Evolutionary conservation across 2,888 invertebrate genomes (phyloP), one percentile per base, ranked within the genome.

Genomic region (Apamea epomidion): DNA sequence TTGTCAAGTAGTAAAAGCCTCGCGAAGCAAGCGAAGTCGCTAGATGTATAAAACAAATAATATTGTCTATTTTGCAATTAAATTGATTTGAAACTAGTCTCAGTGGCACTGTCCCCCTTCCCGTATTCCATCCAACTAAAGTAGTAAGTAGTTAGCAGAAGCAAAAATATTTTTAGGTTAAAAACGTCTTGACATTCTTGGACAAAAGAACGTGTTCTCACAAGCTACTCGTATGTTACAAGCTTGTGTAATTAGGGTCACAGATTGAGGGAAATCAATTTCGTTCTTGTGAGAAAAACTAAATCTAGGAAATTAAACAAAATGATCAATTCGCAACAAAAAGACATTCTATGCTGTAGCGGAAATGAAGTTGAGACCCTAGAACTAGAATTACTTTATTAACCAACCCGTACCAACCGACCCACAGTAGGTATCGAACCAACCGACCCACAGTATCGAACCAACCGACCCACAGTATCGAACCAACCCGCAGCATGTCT

Each of bases 271-370:
- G 62, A 62, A 70, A 64, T 70, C 32, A 45, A 67, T 78, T 79
- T 48, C 32, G 25, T 60, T 75, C 14, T 60, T 68, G n/a, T 37
- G 25, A 78, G 76, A 37, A 37, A 51, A 76, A 68, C 42, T n/a
- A 60, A 68, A 76, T 68, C 60, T 48, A 78, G 25, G 29, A 51
- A 76, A 76, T 64, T 51, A 60, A 48, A 25, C 60, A 76, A 69
- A 51, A 58, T 51, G 18, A 37, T 70, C 69, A 67, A 2, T 42
- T 72, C 25, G 54, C 18, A 32, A 45, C 18, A 48, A n/a, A 14
- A 48, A 48, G 4, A 45, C 25, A 25, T 1, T 37, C 14, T 7
- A 21, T 29, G 8, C 29, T 16, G 14, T n/a, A 16, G 10, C 32
- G 45, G n/a, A 70, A 32, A 48, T 32, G 29, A 48, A 62, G 60